Base-by-base conservation (phyloP, 1,140 invertebrate genomes). In the Drosophila lowei region DNA sequence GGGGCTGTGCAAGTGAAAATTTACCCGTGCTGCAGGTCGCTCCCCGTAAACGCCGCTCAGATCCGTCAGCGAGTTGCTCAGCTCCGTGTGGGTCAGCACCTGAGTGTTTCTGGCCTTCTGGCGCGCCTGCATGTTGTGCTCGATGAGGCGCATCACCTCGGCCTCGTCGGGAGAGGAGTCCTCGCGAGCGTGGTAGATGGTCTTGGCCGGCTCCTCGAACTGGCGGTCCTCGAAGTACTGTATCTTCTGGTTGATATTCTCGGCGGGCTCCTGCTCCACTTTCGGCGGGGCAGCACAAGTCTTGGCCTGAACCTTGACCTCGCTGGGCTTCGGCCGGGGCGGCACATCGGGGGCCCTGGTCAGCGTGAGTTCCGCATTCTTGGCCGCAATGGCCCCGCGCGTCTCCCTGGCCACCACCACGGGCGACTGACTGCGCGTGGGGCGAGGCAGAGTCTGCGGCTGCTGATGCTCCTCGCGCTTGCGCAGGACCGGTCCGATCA, bases 11-110 rank as follows among this genome's bases (percentile, higher is more conserved):
- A 89, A 73, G 46, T 85, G 90, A 90, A 91, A 91, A 90, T 91
- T 91, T 89, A 90, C 81, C 7, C 90, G 67, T 7, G 90, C 86
- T 0, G 81, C 80, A 0, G 94, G 92, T 11, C 92, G 93, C 90
- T 97, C 96, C 0, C 96, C 96, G 77, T 95, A 96, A 0, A 96
- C 88, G 50, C 96, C 96, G 79, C 96, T 96, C 42, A 97, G 86
- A 90, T 96, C 94, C 21, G 95, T 96, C 66, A 95, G 94, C 0
- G 95, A 95, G 44, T 93, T 93, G 25, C 92, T 92, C 21, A 93
- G 54, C 59, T 91, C 79, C 41, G 73, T 76, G 50, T 88, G 89
- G 6, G 55, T 73, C 42, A 55, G 60, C 47, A 43, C 64, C 44
- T 59, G 75, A 64, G 49, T 42, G 2, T 75, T 71, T 34, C 89